Percentiles rank a stretch among this genome's conserved stretches.
phyloP scores from a whole-genome alignment of 2,888 invertebrate genomes.

The Acanthococcus lagerstroemiae region DNA sequence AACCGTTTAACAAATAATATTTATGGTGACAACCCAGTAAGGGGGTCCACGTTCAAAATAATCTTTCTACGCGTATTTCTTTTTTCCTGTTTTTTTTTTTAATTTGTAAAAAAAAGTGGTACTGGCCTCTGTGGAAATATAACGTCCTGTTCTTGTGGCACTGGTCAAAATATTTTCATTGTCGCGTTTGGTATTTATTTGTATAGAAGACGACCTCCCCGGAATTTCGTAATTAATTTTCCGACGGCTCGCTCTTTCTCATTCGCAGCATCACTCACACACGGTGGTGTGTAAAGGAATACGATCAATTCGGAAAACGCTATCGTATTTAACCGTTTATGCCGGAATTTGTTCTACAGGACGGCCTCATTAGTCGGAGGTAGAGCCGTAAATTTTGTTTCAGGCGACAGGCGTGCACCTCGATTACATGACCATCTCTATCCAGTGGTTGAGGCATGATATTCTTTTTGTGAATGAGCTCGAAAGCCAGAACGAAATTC shows the following conservation, averaged over 20 bases:
- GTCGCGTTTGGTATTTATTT: neutral
- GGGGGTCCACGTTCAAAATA: slow-evolving; percentile 21
- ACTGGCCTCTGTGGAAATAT: neutral
- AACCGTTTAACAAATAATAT: slow-evolving; percentile 25
- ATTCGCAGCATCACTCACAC: too few species aligned
- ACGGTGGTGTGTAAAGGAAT: too few species aligned
- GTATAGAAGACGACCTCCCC: neutral
- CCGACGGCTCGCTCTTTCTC: neutral
- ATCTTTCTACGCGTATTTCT: neutral
- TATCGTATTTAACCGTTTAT: too few species aligned
- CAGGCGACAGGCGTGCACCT: too few species aligned
- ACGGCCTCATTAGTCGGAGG: too few species aligned
- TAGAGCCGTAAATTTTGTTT: too few species aligned
- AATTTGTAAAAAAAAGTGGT: slow-evolving; percentile 10
- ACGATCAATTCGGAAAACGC: neutral
- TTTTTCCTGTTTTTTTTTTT: neutral
- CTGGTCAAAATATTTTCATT: slow-evolving; percentile 15
- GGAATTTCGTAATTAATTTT: neutral
- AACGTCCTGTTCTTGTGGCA: neutral
- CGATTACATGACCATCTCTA: too few species aligned
- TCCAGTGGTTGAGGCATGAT: too few species aligned
- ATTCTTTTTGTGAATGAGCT: too few species aligned
- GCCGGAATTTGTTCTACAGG: too few species aligned
- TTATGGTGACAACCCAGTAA: slow-evolving; percentile 27
- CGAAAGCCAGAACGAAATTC: too few species aligned